A percentile compares a stretch with the other conserved stretches of the same genome.
phyloP scores from a whole-genome alignment of 2,113 vertebrate genomes.

The Pteruthius melanotis region DNA sequence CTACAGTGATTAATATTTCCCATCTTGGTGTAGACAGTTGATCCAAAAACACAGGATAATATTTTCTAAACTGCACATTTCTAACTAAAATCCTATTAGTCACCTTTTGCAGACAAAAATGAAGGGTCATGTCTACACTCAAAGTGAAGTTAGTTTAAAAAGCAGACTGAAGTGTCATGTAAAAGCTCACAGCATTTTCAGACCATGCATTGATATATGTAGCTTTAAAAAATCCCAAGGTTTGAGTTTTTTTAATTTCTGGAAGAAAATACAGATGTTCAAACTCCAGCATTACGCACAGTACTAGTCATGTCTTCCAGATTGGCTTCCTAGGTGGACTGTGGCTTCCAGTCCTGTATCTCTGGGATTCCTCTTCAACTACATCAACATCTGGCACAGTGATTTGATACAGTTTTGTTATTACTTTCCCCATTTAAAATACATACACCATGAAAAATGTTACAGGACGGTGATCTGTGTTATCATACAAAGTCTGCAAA shows the following conservation, averaged over 20 bases:
- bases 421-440: not conserved
- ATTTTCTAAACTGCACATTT: slow-evolving; percentile 4
- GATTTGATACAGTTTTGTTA: not conserved
- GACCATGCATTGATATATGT: not conserved
- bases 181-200: not conserved
- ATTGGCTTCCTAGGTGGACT: not conserved
- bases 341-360: not conserved
- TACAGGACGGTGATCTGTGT: not conserved
- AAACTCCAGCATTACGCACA: not conserved
- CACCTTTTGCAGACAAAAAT: slow-evolving; percentile 33
- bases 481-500: not conserved
- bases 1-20: slow-evolving; percentile 31
- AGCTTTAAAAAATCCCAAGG: not conserved
- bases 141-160: not conserved
- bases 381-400: slow-evolving; percentile 12
- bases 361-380: slow-evolving; percentile 22
- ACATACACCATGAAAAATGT: not conserved
- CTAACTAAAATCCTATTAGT: slow-evolving; percentile 9
- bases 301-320: slow-evolving; percentile 36
- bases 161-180: not conserved
- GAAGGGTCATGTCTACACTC: not conserved
- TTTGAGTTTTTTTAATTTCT: not conserved
- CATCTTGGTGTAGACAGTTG: not conserved
- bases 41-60: slow-evolving; percentile 22
- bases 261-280: not conserved